Base-by-base conservation (phyloP, 2,888 invertebrate species). In the Cancer borealis region DNA sequence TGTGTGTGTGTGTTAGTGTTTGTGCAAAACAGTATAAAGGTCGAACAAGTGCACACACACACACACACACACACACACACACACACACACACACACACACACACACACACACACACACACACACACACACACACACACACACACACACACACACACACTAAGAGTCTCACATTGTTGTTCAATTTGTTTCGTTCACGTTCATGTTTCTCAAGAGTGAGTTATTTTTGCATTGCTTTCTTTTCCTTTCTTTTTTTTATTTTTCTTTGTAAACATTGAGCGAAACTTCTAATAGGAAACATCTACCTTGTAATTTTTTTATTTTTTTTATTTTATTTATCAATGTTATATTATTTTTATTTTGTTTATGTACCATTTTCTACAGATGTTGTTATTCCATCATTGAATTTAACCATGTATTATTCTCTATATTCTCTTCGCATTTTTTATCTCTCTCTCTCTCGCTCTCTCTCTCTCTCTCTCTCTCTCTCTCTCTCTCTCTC, bases 21-120 rank as follows among this genome's bases (percentile, higher is more conserved):
- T 49, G 49, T 12, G 49, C 49, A 49, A 49, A 49, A 49, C 49
- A 49, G 49, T 49, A 49, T 0, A 49, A 49, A 0, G 49, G 3
- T 4, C 12, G 49, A 49, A 49, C 49, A 49, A 6, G 12, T 8
- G 8, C 49, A 54, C 54, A 54, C 54, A 89, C 89, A 49, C 89
- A 49, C 89, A 49, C 89, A 89, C 89, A 49, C 46, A 89, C 54
- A 54, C 49, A 49, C 49, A 49, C 49, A 54, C 54, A 54, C 54
- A 89, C 89, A 49, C 89, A 49, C 89, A 49, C 89, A 89, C 89
- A 49, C 46, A 89, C 54, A 54, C 54, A 54, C 54, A 54, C 54
- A 54, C 54, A 54, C 90, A 47, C 49, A 90, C 90, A 90, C 49
- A 90, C 49, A 90, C 90, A 90, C 49, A 90, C 90, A 90, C 49